Conservation (phyloP, 2,113 vertebrate genomes). For the Nansenia antarctica region DNA sequence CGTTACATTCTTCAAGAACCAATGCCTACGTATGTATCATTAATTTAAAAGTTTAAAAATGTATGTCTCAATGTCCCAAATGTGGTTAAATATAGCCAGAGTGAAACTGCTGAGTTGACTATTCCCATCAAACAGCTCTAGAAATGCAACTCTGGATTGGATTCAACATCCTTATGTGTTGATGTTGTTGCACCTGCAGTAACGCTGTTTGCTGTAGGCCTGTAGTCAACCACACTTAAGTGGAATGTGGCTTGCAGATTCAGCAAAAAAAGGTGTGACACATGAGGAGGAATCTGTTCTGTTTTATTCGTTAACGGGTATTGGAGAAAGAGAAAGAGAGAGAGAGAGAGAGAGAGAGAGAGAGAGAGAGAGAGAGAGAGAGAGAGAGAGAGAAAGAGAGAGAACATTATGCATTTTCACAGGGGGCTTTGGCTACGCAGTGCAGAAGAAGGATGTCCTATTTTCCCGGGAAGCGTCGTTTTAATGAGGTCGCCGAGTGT, state of each 20-base stretch:
- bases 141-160: background rate
- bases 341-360: background rate
- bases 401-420: constrained; percentile 31
- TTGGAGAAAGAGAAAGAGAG: background rate
- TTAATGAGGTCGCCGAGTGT: constrained; percentile 45
- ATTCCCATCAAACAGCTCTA: background rate
- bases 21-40: no score
- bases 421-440: constrained; percentile 34
- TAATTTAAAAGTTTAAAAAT: no score
- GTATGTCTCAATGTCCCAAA: no score
- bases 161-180: no score
- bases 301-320: background rate
- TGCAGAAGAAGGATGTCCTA: constrained; percentile 40
- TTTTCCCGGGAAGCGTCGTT: constrained; percentile 47
- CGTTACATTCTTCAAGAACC: no score
- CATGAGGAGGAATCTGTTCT: background rate
- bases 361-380: no score
- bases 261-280: background rate
- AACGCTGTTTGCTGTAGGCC: background rate
- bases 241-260: background rate
- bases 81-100: background rate
- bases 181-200: background rate
- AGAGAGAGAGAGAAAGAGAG: background rate
- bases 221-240: background rate
- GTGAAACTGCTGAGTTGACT: background rate